Base-by-base conservation (phyloP, 2,113 vertebrate genomes). In the Pachyramphus minor region DNA sequence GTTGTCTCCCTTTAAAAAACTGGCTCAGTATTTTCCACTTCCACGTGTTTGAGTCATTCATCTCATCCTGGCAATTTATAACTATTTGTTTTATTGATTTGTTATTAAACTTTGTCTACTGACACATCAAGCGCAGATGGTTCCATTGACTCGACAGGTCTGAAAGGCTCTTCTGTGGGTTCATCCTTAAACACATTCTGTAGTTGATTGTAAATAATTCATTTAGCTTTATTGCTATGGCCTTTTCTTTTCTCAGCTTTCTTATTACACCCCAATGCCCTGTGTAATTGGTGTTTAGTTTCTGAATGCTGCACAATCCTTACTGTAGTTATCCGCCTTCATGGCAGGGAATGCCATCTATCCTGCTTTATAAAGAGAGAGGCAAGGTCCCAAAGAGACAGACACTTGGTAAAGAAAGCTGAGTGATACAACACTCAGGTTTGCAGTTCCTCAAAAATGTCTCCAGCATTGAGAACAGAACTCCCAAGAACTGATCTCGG, bases 151-250 rank as follows among this genome's bases (percentile, higher is more conserved):
- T 67, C 95, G 88, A 92, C 86, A 78, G 39, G 39, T 84, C 89
- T 90, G 68, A 89, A 95, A 89, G 72, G 76, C 72, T 77, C 73
- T 94, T 89, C 83, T 89, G 72, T 88, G 83, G 79, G 21, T 67
- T 90, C 86, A 78, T 81, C 72, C 52, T 84, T 71, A 87, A 96
- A 75, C 3, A 16, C 39, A 74, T 89, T 80, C 89, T 89, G 72
- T 50, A 89, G 67, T 3, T 93, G 89, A 71, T 81, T 81, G 76
- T 90, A 93, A 96, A 95, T 95, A 97, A 95, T 84, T 90, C 18
- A 89, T 93, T 97, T 96, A 78, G 21, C 50, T 92, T 90, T 92
- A 95, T 89, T 90, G 64, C 52, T 78, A 55, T 90, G 86, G 86
- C 83, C 83, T 96, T 95, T 95, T 89, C 42, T 74, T 83, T 86